These are phyloP conservation scores for Pristiophorus japonicus DNA, from an alignment of 2,113 vertebrate species.

Conservation along the genomic window DNA sequence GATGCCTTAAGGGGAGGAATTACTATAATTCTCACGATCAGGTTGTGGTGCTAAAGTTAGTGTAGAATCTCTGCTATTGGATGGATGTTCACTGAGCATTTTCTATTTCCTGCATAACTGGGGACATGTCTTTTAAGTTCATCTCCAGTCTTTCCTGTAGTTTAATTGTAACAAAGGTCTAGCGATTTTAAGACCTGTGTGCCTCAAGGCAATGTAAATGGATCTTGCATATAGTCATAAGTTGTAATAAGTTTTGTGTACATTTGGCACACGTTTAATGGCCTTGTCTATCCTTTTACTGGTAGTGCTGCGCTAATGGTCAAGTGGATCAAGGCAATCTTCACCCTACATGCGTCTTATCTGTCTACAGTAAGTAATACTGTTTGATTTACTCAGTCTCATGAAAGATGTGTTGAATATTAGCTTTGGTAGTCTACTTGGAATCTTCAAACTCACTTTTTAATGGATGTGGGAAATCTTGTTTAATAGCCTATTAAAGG, in stretches of 20 bases:
- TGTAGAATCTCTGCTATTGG: background rate
- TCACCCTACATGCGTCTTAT: slow-evolving; percentile 86
- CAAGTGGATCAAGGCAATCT: slow-evolving; percentile 83
- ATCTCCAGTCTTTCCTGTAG: background rate
- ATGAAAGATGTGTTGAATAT: background rate
- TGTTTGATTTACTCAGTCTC: background rate
- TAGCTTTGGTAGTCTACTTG: background rate
- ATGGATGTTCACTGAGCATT: background rate
- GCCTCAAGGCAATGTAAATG: background rate
- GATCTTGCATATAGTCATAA: background rate
- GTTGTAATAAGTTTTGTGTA: background rate
- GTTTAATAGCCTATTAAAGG: background rate
- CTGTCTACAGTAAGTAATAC: slow-evolving; percentile 80
- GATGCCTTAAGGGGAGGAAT: background rate
- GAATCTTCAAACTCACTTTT: background rate
- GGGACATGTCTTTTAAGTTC: background rate
- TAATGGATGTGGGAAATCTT: background rate
- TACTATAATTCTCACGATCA: background rate
- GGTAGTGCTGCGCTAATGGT: slow-evolving; percentile 80
- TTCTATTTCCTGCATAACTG: background rate
- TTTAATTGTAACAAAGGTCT: background rate
- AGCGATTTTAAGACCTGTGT: background rate
- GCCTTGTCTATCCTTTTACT: slow-evolving; percentile 17
- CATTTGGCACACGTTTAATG: background rate
- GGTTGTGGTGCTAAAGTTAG: background rate